Conservation (phyloP, 2,888 invertebrate genomes). For the Drosophila anomalata region DNA sequence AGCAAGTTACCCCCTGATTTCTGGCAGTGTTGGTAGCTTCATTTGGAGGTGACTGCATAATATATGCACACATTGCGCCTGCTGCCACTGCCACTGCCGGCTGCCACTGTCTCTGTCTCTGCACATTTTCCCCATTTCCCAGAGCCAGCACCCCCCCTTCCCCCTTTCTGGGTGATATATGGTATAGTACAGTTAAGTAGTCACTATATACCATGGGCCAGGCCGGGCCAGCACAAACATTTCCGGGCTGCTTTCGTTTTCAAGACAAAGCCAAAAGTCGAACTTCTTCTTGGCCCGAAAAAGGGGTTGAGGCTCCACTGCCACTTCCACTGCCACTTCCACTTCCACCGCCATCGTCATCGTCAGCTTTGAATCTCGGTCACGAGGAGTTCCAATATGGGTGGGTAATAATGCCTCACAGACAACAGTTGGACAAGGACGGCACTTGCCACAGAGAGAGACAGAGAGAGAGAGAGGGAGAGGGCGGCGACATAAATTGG, state of each 20-base stretch:
- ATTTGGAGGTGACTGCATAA: conserved; percentile 42
- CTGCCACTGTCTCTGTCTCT: not conserved
- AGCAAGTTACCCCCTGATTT: not conserved
- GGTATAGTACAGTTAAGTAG: conserved; percentile 41
- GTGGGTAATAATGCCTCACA: not conserved
- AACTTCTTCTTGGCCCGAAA: conserved; percentile 28
- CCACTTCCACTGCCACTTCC: no score
- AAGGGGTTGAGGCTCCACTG: conserved; percentile 14
- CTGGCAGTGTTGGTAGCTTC: conserved; percentile 3
- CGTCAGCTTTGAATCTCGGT: conserved; percentile 45
- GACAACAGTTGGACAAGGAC: not conserved
- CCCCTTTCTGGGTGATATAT: conserved; percentile 27
- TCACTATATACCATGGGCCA: conserved; percentile 27
- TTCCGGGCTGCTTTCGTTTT: conserved; percentile 75
- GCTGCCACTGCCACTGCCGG: conserved; percentile 11
- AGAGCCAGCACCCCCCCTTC: not conserved
- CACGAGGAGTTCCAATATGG: conserved; percentile 22
- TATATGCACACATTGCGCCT: conserved; percentile 53
- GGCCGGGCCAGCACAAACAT: conserved; percentile 53
- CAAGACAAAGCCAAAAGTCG: conserved; percentile 58
- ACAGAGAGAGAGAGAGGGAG: not conserved
- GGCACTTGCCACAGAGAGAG: not conserved
- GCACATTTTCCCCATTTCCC: not conserved
- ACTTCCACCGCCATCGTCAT: conserved; percentile 11
- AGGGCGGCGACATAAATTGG: conserved; percentile 54